Evolutionary conservation across 1,140 invertebrate species (phyloP), one percentile per base, ranked within the genome.

Genomic region (Dreissena rostriformis): DNA sequence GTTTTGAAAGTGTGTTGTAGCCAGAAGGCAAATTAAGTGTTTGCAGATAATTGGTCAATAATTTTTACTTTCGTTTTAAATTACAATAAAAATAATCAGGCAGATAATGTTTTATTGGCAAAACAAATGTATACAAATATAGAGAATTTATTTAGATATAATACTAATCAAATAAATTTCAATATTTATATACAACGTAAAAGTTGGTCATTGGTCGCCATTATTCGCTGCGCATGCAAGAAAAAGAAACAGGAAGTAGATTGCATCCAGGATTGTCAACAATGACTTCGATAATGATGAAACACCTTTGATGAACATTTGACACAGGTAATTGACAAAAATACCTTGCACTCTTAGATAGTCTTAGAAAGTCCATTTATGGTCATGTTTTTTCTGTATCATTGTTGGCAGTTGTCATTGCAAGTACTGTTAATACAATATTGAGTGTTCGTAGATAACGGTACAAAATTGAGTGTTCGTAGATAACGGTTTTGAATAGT

Each of bases 231-330:
- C 78, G 51, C 55, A 11, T 15, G 29, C 7, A 71, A 61, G 67
- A 81, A 77, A 77, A 63, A 66, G 75, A 77, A 81, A 81, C 78
- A 81, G 78, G 78, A 81, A 81, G 78, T 71, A 57, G 75, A 22
- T 19, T 39, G 39, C 39, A n/a, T n/a, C n/a, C n/a, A n/a, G n/a
- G n/a, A n/a, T n/a, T n/a, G 39, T 39, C 39, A 39, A 39, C 39
- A 39, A 39, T 39, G 8, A 39, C 39, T 39, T 39, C 39, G 39
- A 39, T 39, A 39, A 39, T 39, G 39, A 39, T 39, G 39, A 8
- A 39, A 39, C 39, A 39, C 8, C 39, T 39, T 39, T 39, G 39
- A 39, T 39, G 39, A 39, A 39, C 39, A 39, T 39, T 39, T 39
- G 8, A 39, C 39, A 39, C 39, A 8, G 8, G 39, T 39, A 39